Percentiles rank a stretch among this genome's conserved stretches.
Conservation (phyloP, 2,113 vertebrate genomes). For the Silurus meridionalis region DNA sequence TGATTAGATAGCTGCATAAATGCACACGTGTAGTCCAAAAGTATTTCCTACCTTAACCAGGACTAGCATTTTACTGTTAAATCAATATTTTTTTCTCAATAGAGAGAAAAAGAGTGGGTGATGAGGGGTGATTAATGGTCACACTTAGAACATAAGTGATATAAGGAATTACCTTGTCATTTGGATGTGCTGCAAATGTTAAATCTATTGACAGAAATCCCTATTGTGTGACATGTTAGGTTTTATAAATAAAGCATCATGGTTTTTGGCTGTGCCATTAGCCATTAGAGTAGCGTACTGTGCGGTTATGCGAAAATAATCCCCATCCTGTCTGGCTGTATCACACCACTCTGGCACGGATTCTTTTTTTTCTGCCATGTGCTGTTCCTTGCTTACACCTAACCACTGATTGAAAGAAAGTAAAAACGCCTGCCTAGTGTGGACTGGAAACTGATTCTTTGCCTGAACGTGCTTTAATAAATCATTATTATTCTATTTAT, state of each 20-base stretch:
- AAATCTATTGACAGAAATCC: background rate
- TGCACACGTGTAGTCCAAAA: too few species aligned
- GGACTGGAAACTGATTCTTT: background rate
- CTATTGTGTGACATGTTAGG: too few species aligned
- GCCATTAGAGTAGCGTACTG: background rate
- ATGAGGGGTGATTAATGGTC: too few species aligned
- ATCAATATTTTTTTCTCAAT: too few species aligned
- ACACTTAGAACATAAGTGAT: too few species aligned
- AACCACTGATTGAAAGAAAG: background rate
- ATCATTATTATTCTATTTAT: conserved; percentile 38
- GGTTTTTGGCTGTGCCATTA: background rate
- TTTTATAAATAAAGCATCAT: background rate
- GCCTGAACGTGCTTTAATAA: conserved; percentile 28
- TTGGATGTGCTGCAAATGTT: background rate
- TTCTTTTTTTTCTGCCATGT: background rate
- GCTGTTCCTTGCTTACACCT: background rate
- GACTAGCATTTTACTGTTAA: too few species aligned
- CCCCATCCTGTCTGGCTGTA: background rate
- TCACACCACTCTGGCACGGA: background rate
- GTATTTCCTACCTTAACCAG: too few species aligned
- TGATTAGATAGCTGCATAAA: too few species aligned
- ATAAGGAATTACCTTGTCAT: too few species aligned
- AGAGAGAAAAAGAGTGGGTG: too few species aligned
- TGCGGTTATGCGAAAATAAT: background rate
- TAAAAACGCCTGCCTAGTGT: background rate